Evolutionary conservation across 2,888 invertebrate species (phyloP), one percentile per base, ranked within the genome.

Genomic region (Cactoblastis cactorum): DNA sequence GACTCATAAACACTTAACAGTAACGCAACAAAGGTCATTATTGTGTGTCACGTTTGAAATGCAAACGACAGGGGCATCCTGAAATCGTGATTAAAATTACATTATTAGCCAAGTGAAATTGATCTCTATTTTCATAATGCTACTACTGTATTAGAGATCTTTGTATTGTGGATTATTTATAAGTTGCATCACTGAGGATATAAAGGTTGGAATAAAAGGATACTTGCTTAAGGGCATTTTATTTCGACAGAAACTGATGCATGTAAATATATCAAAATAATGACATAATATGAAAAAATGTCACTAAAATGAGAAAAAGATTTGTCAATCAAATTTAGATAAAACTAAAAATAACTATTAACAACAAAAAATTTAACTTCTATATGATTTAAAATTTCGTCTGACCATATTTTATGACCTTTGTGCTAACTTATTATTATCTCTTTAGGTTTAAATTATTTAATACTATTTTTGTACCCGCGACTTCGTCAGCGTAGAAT

Each of bases 11-110:
- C 50, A 37, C 15, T 15, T 37, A 37, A 9, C 37, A 3, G 37
- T 50, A 37, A 53, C 37, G 57, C 65, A 62, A 61, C 69, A 66
- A 68, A 71, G 70, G 73, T 56, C 68, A 69, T 65, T 67, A 65
- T 70, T 67, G 63, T 81, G 55, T 81, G 80, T 73, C 82, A 63
- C 67, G 57, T 58, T 83, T 79, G 69, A 59, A 63, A 83, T 82
- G 69, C 82, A 58, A 12, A 22, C 49, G 49, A 62, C 75, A 65
- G 69, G 51, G 52, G 71, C 56, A 80, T 80, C 75, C 78, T 74
- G 68, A 68, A 61, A 63, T 63, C 71, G 71, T 73, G 75, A 70
- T 72, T 63, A 63, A 79, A 77, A 80, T 79, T 66, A 62, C 54
- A 62, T 62, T 57, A 56, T 56, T 38, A 28, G 0, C 53, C 46